Base-by-base conservation (phyloP, 2,888 invertebrate genomes). In the Piscicola geometra region DNA sequence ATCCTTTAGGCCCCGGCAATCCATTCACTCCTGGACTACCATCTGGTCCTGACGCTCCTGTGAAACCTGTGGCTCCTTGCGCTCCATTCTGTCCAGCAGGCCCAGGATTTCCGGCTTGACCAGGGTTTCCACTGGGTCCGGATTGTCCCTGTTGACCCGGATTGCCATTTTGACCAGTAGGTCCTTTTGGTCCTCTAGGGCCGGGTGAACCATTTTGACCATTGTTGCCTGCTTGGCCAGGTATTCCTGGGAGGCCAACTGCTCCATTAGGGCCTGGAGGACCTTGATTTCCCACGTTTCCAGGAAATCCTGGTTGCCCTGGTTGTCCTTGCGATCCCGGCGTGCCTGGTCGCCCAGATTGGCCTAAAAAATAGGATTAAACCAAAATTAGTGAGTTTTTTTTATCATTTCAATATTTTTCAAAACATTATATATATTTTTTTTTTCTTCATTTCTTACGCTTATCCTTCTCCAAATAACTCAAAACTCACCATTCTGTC, bases 191-290 rank as follows among this genome's bases (percentile, higher is more conserved):
- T 71, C 79, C 79, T 56, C 68, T 36, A 1, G 77, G 67, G 18
- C 79, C 79, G 35, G 76, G 32, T 32, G 68, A 75, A 73, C 76
- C 77, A 28, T 3, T 30, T 56, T 30, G 32, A 36, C 30, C 50
- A 75, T 76, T 35, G 33, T 33, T 35, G 75, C 72, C 33, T 70
- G 67, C 35, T 28, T 74, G 69, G 52, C 79, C 79, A 66, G 76
- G 52, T 67, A 50, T 56, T 52, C 78, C 77, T 68, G 33, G 2
- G 81, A 79, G 85, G 85, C 75, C 82, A 35, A 33, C 21, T 25
- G 36, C 76, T 36, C 78, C 78, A 36, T 33, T 21, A 33, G 68
- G 50, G 33, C 78, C 78, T 56, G 76, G 18, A 76, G 64, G n/a
- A n/a, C 78, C 76, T 25, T 60, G n/a, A 25, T 71, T n/a, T 15